phyloP scores from a whole-genome alignment of 1,140 invertebrate genomes.

The Chionoecetes opilio region DNA sequence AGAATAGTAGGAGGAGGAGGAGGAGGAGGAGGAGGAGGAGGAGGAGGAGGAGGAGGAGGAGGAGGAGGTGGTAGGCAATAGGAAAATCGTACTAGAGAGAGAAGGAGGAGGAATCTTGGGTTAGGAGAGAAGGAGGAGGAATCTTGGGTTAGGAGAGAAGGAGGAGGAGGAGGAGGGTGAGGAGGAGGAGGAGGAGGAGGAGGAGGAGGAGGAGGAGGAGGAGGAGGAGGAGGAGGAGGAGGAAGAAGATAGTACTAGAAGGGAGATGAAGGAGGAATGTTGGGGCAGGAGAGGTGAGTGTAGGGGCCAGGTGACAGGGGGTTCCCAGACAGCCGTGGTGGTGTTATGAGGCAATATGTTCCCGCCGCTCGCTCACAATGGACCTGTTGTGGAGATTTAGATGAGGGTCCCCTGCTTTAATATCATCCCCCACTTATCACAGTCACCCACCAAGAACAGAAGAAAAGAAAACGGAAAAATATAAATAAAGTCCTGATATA shows the following conservation, averaged over 20 bases:
- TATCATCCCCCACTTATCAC: neutral
- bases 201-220: neutral
- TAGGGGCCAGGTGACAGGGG: neutral
- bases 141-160: neutral
- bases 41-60: no score
- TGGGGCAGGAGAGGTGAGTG: neutral
- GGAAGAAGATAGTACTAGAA: neutral
- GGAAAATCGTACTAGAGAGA: no score
- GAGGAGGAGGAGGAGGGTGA: neutral
- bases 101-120: no score
- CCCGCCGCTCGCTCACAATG: neutral
- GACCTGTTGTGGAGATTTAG: conserved; percentile 17
- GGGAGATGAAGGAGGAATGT: neutral
- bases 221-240: neutral
- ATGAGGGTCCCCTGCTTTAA: neutral
- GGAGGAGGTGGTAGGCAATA: no score
- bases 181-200: neutral
- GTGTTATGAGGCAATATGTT: conserved; percentile 21
- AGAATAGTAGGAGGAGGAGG: no score
- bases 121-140: no score
- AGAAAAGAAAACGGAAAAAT: neutral
- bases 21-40: no score
- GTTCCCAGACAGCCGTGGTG: neutral
- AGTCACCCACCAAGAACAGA: neutral
- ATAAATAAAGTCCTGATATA: neutral